A percentile compares a stretch with the other conserved stretches of the same genome.
Conservation (phyloP, 1,140 invertebrate species). For the Vollenhovia emeryi region DNA sequence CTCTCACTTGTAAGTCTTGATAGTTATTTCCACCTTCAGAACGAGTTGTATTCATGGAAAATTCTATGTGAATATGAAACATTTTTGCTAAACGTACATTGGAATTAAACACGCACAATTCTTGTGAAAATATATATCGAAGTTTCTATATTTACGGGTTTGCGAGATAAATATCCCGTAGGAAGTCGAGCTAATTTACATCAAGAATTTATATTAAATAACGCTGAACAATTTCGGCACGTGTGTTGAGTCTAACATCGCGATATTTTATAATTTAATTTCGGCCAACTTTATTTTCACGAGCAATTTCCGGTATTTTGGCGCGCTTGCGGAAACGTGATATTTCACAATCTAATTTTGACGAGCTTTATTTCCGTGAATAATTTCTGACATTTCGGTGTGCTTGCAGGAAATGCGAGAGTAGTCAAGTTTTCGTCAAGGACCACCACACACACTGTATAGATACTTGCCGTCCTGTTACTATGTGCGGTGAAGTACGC, state of each 20-base stretch:
- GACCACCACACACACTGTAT: conserved; percentile 95
- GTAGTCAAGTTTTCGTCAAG: conserved; percentile 93
- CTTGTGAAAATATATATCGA: conserved; percentile 13
- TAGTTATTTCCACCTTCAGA: conserved; percentile 24
- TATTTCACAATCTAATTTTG: conserved; percentile 33
- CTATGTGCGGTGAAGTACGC: conserved; percentile 97
- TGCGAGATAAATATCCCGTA: conserved; percentile 5
- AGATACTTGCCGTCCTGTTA: conserved; percentile 92
- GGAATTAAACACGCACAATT: not conserved
- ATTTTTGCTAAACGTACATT: conserved; percentile 2
- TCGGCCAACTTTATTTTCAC: conserved; percentile 14
- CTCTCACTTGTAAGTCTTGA: conserved; percentile 32
- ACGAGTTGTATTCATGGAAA: not conserved
- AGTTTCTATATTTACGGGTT: not conserved
- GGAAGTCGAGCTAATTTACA: conserved; percentile 18
- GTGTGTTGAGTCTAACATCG: not conserved
- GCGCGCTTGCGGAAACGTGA: not conserved
- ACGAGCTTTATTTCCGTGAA: conserved; percentile 12
- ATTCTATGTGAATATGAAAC: conserved; percentile 8
- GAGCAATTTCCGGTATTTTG: not conserved
- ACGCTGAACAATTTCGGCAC: not conserved
- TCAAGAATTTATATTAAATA: conserved; percentile 31
- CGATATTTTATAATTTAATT: conserved; percentile 40
- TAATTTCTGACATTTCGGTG: conserved; percentile 27
- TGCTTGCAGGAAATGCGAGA: conserved; percentile 91